A percentile compares a stretch with the other conserved stretches of the same genome.
phyloP scores from a whole-genome alignment of 2,888 invertebrate genomes.

The Patella ulyssiponensis region DNA sequence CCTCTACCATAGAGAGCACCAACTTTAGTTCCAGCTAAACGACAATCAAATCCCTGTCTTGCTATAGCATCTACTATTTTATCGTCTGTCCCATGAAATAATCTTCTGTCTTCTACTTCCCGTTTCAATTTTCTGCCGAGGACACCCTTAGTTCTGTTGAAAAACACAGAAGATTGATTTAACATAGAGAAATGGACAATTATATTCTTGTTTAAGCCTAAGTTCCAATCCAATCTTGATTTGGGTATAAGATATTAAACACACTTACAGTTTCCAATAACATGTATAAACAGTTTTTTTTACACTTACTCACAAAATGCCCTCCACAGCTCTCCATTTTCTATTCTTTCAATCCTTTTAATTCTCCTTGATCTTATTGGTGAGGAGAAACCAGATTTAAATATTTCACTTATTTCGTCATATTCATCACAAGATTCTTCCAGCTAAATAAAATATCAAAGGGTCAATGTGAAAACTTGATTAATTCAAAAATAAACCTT shows the following conservation, averaged over 20 bases:
- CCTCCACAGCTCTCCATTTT: background rate
- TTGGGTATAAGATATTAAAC: background rate
- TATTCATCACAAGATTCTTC: too few species aligned
- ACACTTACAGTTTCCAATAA: background rate
- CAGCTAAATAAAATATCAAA: too few species aligned
- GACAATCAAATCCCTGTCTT: background rate
- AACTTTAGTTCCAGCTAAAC: background rate
- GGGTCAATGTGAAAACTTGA: too few species aligned
- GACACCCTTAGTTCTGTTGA: background rate
- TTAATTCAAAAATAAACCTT: too few species aligned
- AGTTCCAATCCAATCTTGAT: too few species aligned
- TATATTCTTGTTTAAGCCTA: too few species aligned
- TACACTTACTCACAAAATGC: conserved; percentile 1
- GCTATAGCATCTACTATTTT: background rate
- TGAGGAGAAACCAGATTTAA: too few species aligned
- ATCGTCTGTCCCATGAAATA: background rate
- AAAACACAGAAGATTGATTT: background rate
- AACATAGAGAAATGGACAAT: too few species aligned
- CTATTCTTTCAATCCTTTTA: background rate
- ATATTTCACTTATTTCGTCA: too few species aligned
- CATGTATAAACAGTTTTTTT: background rate
- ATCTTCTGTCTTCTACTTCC: background rate
- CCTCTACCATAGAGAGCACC: background rate
- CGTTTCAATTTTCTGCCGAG: background rate
- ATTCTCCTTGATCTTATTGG: background rate